Base-by-base conservation (phyloP, 2,797 vertebrate genomes). In the Catharus ustulatus region DNA sequence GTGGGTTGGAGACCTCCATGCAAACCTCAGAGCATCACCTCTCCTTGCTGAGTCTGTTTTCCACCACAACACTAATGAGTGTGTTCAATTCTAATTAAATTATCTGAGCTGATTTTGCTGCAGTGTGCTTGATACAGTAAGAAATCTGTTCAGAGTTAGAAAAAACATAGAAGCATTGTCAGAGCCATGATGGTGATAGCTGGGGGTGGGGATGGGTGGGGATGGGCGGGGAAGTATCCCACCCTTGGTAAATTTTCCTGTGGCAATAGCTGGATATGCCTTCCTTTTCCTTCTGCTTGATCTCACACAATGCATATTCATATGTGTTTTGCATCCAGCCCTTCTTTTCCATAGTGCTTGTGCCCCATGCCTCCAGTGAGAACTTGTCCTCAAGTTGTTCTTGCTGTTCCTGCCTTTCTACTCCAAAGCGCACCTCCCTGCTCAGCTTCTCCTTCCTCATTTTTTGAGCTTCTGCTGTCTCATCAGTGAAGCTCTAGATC, bases 341-440 rank as follows among this genome's bases (percentile, higher is more conserved):
- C 80, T 83, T 78, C 26, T 76, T 84, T 66, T 75, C 34, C 66
- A 42, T 23, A 40, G 14, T 29, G 10, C 5, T 55, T 69, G 30
- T 68, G 30, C 23, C 21, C 40, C 0, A 1, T 43, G 46, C 10
- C 69, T 84, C 63, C 1, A 1, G 38, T 84, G 36, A 66, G 62
- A 91, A 69, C 62, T 69, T 79, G 62, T 36, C 26, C 24, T 91
- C 52, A 4, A 46, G 45, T 20, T 54, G 45, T 84, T 93, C 76
- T 76, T 94, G 76, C 63, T 67, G 66, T 75, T 95, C 76, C 30
- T 94, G 83, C 38, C 51, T 90, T 84, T 71, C 66, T 58, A 19
- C 48, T 76, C 62, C 3, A 5, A 87, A 66, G 14, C 38, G 17
- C 15, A 78, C 38, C 38, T 89, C 68, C 62, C 73, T 59, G 23